Evolutionary conservation across 92 coral and sea anemone species (phyloP).

Genomic region (Palythoa grandis): DNA sequence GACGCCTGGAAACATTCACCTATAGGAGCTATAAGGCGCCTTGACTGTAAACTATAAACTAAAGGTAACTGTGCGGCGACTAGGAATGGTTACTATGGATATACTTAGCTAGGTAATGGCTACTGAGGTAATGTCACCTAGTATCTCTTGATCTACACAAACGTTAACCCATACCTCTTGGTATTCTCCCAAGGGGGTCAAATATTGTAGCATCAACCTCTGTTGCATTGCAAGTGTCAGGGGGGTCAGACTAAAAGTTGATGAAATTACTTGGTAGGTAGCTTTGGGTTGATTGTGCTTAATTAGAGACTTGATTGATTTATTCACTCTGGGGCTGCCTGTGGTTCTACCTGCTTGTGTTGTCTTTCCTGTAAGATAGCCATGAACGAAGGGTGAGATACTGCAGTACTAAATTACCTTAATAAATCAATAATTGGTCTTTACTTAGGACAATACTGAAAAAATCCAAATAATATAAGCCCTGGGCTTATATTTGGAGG

Average conservation of each 20-base stretch:
- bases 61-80: too few relatives aligned
- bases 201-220: constrained; percentile 81
- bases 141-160: not conserved
- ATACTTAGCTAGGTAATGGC: too few relatives aligned
- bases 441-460: too few relatives aligned
- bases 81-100: too few relatives aligned
- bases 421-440: too few relatives aligned
- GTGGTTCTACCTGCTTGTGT: not conserved
- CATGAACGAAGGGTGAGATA: not conserved
- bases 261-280: constrained; percentile 63
- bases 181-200: constrained; percentile 95
- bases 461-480: too few relatives aligned
- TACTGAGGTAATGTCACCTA: too few relatives aligned
- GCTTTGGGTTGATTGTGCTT: constrained; percentile 48
- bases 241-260: constrained; percentile 75
- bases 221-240: constrained; percentile 89
- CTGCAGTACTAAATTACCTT: not conserved
- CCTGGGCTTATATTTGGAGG: too few relatives aligned
- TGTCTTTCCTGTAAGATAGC: not conserved
- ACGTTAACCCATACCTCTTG: constrained; percentile 76
- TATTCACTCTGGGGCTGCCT: constrained; percentile 6
- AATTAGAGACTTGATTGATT: constrained; percentile 4
- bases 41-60: too few relatives aligned
- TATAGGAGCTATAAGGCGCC: too few relatives aligned
- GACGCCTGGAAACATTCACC: too few relatives aligned